Percentiles rank a stretch among this genome's conserved stretches.
phyloP scores from a whole-genome alignment of 2,888 invertebrate species.

The Parnassius apollo region DNA sequence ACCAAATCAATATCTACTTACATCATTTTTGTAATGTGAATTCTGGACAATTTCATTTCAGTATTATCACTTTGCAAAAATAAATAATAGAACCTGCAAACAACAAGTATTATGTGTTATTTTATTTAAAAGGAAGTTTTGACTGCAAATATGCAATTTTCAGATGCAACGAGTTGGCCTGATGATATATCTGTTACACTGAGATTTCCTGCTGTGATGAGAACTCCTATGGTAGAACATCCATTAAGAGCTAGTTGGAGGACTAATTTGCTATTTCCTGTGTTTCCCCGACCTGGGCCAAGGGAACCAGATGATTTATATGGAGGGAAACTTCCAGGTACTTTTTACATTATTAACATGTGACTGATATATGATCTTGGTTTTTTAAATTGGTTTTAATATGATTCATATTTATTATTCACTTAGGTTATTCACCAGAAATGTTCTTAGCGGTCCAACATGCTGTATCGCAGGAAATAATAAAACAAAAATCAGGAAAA shows the following conservation, averaged over 20 bases:
- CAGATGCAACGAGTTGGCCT: constrained; percentile 70
- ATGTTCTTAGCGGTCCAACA: constrained; percentile 72
- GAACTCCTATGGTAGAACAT: constrained; percentile 69
- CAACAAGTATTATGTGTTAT: too few relatives aligned
- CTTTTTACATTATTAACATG: background rate
- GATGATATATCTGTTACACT: constrained; percentile 77
- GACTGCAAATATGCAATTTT: constrained; percentile 29
- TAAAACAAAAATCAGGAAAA: constrained; percentile 61
- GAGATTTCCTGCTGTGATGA: constrained; percentile 84
- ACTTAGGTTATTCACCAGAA: constrained; percentile 69
- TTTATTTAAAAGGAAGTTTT: too few relatives aligned
- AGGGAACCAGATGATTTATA: constrained; percentile 75
- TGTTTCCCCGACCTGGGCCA: constrained; percentile 86
- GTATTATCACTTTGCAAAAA: too few relatives aligned
- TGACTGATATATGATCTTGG: too few relatives aligned
- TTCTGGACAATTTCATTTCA: too few relatives aligned
- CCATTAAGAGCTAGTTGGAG: constrained; percentile 82
- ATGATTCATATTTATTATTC: background rate
- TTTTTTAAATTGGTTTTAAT: too few relatives aligned
- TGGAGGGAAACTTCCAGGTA: constrained; percentile 82
- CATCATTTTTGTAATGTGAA: too few relatives aligned
- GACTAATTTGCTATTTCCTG: constrained; percentile 85
- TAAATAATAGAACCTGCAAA: too few relatives aligned
- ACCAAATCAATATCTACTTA: too few relatives aligned
- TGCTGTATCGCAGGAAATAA: constrained; percentile 67